Percentiles rank a stretch among this genome's conserved stretches.
Evolutionary conservation across 2,888 invertebrate species (phyloP).

Genomic region (Digitonthophagus gazella): DNA sequence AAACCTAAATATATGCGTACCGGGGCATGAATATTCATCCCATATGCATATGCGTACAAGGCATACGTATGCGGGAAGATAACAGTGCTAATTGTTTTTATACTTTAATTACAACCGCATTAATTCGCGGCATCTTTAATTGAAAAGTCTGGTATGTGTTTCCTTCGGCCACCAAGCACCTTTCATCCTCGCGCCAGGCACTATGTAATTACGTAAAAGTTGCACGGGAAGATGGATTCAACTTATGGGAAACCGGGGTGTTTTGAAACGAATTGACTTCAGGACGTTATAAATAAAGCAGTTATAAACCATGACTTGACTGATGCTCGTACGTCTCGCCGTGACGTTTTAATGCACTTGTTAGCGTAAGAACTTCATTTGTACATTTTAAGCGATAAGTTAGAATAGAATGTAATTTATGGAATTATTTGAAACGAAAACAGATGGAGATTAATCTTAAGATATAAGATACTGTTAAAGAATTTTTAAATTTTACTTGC

Average conservation of each 20-base stretch:
- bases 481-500: too few species aligned
- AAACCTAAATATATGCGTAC: background rate
- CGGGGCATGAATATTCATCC: background rate
- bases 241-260: background rate
- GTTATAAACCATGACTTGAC: background rate
- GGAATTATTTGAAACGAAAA: background rate
- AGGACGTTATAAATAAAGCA: background rate
- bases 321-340: background rate
- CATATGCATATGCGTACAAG: background rate
- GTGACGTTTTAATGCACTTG: background rate
- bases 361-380: background rate
- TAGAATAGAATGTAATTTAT: background rate
- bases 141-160: conserved; percentile 9
- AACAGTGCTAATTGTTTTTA: conserved; percentile 15
- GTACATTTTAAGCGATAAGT: background rate
- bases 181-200: background rate
- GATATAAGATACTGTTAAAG: too few species aligned
- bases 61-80: conserved; percentile 2
- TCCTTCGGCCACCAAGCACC: background rate
- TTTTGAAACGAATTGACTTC: background rate
- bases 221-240: background rate
- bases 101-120: conserved; percentile 10
- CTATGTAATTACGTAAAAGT: background rate
- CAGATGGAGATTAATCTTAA: background rate
- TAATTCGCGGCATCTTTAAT: conserved; percentile 9